Evolutionary conservation across 2,113 vertebrate genomes (phyloP).

Genomic region (Hydrochoerus hydrochaeris): DNA sequence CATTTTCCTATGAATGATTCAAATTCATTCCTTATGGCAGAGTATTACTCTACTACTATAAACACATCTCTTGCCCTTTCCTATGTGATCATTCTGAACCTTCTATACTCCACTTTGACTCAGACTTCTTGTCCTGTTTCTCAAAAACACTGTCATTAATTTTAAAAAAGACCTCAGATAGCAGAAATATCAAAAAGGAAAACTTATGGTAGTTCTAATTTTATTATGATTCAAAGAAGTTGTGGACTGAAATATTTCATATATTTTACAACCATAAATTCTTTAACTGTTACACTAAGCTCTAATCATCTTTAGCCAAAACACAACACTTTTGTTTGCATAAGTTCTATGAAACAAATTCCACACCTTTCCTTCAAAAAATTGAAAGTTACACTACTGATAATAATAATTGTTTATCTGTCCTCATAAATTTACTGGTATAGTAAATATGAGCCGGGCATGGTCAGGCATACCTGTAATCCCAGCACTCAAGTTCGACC

Average conservation of each 20-base stretch:
- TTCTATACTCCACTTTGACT: not conserved
- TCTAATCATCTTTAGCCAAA: not conserved
- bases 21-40: not conserved
- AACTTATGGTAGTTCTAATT: not conserved
- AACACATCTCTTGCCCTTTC: not conserved
- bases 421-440: not conserved
- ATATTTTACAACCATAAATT: not conserved
- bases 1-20: not conserved
- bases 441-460: no score
- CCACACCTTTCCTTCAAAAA: not conserved
- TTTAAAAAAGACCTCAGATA: not conserved
- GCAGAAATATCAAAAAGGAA: not conserved
- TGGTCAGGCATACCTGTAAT: no score
- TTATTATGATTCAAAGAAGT: conserved; percentile 1
- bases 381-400: not conserved
- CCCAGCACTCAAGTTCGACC: no score
- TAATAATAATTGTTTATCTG: not conserved
- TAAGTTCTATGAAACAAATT: not conserved
- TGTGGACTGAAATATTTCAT: not conserved
- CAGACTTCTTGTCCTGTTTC: not conserved
- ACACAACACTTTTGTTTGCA: not conserved
- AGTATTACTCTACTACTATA: not conserved
- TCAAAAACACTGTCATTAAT: not conserved
- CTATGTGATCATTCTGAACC: not conserved
- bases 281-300: not conserved